Percentiles rank a stretch among this genome's conserved stretches.
Evolutionary conservation across 2,888 invertebrate species (phyloP).

Genomic region (Aspidapion aeneum): DNA sequence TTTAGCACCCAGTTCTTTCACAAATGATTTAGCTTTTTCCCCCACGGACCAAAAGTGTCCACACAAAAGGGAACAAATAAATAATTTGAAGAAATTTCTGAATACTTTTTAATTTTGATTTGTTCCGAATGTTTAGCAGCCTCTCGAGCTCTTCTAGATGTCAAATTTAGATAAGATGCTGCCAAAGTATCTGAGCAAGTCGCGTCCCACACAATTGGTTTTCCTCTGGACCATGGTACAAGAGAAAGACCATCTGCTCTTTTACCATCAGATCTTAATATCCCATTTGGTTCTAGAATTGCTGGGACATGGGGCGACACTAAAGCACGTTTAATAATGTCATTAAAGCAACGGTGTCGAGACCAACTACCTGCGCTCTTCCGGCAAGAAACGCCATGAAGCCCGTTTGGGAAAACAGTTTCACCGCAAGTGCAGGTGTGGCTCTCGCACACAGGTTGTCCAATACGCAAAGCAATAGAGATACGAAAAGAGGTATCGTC

Average conservation of each 20-base stretch:
- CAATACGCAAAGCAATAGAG: neutral
- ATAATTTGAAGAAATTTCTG: neutral
- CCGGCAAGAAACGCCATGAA: neutral
- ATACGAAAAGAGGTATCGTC: too few relatives aligned
- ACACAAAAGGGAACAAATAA: neutral
- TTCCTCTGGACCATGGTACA: neutral
- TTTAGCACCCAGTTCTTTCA: neutral
- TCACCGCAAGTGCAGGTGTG: neutral
- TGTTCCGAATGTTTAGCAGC: neutral
- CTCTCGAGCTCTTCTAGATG: neutral
- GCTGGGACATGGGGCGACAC: neutral
- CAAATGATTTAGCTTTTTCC: neutral
- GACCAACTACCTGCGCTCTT: neutral
- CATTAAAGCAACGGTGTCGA: neutral
- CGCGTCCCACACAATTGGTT: neutral
- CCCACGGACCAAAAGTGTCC: neutral
- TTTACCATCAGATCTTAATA: neutral
- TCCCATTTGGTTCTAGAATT: neutral
- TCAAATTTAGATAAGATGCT: neutral
- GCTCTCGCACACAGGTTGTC: neutral
- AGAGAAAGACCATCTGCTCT: neutral
- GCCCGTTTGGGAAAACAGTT: neutral
- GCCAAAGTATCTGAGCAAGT: neutral
- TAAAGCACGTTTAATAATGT: neutral
- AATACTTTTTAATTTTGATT: neutral